Percentiles rank a stretch among this genome's conserved stretches.
Conservation (phyloP, 35 echinoderm and acorn worm genomes). For the Stichopus chloronotus region DNA sequence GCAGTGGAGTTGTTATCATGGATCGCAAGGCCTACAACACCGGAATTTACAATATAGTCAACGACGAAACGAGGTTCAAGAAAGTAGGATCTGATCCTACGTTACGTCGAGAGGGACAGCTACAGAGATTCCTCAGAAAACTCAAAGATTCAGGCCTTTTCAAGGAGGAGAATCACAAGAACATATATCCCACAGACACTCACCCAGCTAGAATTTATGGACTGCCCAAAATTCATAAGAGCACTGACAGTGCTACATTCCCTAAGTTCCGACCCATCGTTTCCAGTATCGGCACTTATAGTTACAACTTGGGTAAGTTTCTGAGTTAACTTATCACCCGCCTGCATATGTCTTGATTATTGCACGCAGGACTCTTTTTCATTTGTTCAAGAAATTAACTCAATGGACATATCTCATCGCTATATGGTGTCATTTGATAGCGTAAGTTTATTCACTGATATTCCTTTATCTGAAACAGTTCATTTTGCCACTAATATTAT, state of each 20-base stretch:
- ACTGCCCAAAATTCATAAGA: constrained; percentile 4
- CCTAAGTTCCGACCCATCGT: background rate
- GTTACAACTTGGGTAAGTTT: background rate
- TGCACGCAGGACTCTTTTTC: too few relatives aligned
- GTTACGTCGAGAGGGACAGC: background rate
- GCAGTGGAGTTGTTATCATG: background rate
- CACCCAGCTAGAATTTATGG: constrained; percentile 15
- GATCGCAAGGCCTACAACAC: background rate
- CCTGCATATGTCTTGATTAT: background rate
- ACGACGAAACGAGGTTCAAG: constrained; percentile 22
- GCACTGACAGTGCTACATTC: background rate
- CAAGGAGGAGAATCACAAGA: background rate
- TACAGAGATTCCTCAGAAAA: constrained; percentile 7
- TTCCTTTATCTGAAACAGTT: too few relatives aligned
- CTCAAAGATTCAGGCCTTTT: background rate
- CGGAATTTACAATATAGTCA: background rate
- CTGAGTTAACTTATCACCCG: background rate
- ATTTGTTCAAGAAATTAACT: too few relatives aligned
- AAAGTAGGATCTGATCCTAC: background rate
- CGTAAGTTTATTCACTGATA: too few relatives aligned
- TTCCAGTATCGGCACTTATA: constrained; percentile 2
- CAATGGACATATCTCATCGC: too few relatives aligned
- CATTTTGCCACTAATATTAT: too few relatives aligned
- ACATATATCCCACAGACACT: background rate
- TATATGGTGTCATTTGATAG: too few relatives aligned